Evolutionary conservation across 2,888 invertebrate genomes (phyloP), one percentile per base, ranked within the genome.

Genomic region (Anthrax anthrax): DNA sequence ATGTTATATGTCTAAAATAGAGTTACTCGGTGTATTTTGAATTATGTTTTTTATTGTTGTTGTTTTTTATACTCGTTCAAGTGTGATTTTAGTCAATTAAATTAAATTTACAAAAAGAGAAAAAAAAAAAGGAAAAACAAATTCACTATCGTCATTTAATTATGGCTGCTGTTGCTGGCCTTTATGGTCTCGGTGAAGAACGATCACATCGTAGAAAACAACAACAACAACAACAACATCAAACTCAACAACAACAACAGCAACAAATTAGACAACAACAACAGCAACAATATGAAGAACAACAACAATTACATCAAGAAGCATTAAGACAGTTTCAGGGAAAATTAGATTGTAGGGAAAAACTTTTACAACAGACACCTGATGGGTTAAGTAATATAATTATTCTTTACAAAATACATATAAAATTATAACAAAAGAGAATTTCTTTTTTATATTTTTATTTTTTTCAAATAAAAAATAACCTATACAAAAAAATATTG

Each of bases 91-190:
- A n/a, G n/a, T n/a, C n/a, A n/a, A n/a, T n/a, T n/a, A n/a, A n/a
- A n/a, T n/a, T n/a, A 16, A 16, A 9, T 37, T 8, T 16, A 37
- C n/a, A 18, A n/a, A 34, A 39, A 39, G 5, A 19, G 27, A 23
- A 38, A 16, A 27, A 37, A 36, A 18, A 14, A 34, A 17, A 27
- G 41, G n/a, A 18, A 34, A n/a, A 36, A 14, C 18, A 18, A 48
- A 38, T 45, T 17, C n/a, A n/a, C n/a, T n/a, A n/a, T n/a, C n/a
- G n/a, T n/a, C n/a, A n/a, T n/a, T n/a, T n/a, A n/a, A 42, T 16
- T 23, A 84, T 83, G 83, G 84, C 83, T 61, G 82, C 83, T 55
- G 83, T 84, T 63, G 83, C 84, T 59, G 84, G 84, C 62, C 77
- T 84, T 49, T 84, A 84, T 65, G 83, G 84, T 59, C 76, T 84